Conservation (phyloP, 1,140 invertebrate genomes). For the Leptinotarsa defecta region DNA sequence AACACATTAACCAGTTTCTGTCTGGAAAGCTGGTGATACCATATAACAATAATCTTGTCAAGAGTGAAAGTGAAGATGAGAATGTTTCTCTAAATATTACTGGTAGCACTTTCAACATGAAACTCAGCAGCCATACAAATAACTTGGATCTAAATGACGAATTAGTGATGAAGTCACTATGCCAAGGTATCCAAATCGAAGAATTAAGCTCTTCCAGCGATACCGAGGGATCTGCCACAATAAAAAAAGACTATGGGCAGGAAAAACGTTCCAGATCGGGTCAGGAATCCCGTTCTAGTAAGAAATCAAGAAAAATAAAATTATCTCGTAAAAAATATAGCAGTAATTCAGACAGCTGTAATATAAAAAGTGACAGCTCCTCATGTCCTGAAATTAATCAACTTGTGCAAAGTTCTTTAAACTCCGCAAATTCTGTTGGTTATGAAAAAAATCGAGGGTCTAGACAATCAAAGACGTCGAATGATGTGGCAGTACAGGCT, state of each 20-base stretch:
- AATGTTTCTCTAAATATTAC: constrained; percentile 59
- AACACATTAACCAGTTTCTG: constrained; percentile 60
- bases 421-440: constrained; percentile 58
- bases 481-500: constrained; percentile 63
- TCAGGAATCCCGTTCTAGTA: constrained; percentile 45
- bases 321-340: constrained; percentile 37
- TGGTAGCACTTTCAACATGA: constrained; percentile 62
- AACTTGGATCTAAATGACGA: constrained; percentile 61
- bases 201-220: constrained; percentile 40
- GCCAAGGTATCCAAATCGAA: constrained; percentile 54
- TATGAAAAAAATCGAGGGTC: constrained; percentile 50
- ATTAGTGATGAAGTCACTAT: constrained; percentile 58
- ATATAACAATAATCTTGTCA: constrained; percentile 17
- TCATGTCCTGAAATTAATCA: constrained; percentile 54
- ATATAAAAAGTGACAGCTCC: constrained; percentile 48
- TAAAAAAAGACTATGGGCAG: constrained; percentile 39
- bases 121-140: constrained; percentile 59
- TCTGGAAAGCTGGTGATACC: constrained; percentile 54
- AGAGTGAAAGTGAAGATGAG: constrained; percentile 62
- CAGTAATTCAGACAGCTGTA: constrained; percentile 36
- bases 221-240: constrained; percentile 35
- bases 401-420: constrained; percentile 58
- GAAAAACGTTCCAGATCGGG: constrained; percentile 46
- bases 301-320: constrained; percentile 41
- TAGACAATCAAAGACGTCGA: constrained; percentile 51